Evolutionary conservation across 1,140 invertebrate genomes (phyloP), one percentile per base, ranked within the genome.

Genomic region (Sipha flava): DNA sequence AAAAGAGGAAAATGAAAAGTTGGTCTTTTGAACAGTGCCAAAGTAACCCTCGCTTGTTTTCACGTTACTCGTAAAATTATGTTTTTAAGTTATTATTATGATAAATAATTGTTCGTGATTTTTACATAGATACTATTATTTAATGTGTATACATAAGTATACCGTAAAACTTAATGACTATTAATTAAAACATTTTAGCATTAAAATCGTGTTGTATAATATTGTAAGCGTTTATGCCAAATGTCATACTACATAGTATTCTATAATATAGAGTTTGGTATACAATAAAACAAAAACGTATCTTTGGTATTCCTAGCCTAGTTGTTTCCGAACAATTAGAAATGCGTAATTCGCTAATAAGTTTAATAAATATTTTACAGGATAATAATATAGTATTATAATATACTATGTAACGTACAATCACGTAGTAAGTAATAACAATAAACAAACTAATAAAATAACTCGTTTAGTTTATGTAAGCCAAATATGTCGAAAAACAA

Each of bases 291-390:
- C 21, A 64, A 23, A 37, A 23, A 37, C 29, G 10, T 12, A 43
- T 66, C 62, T 66, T 66, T 66, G 62, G 62, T 66, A 34, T 66
- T 0, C 37, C 62, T 66, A 66, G 62, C 62, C 62, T 66, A 40
- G 9, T 40, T 14, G 34, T 40, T 66, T 66, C 62, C 23, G 40
- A 40, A 66, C 14, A 66, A 66, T 37, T 40, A 66, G n/a, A 37
- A 66, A 66, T 40, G 34, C 31, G 18, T 12, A 21, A 21, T 40
- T 23, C 10, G 4, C 40, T 40, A 40, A 66, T 40, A 21, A 21
- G 31, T 40, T 40, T 66, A 23, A 37, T 66, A 40, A 40, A 66
- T 64, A 62, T 62, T 62, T 34, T 62, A 21, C 21, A 64, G 59
- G 31, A 64, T 37, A 1, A n/a, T 37, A 62, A 18, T 43, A 43